These are phyloP conservation scores for Julus scanicus DNA, from an alignment of 2,888 invertebrate species.

Conservation along the genomic window DNA sequence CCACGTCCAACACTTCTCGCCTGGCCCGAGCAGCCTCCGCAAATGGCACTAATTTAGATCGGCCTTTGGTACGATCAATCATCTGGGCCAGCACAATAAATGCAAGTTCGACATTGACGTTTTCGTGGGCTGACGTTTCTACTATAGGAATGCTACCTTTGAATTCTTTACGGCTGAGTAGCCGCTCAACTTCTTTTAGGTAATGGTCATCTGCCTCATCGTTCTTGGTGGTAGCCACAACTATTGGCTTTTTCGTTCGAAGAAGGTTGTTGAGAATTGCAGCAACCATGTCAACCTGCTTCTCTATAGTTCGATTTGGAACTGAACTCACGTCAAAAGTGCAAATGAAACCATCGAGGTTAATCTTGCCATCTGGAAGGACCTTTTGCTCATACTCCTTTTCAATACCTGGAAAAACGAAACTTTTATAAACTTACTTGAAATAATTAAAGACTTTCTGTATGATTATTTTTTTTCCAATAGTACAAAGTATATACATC, in stretches of 20 bases:
- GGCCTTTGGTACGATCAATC: slow-evolving; percentile 88
- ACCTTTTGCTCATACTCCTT: slow-evolving; percentile 95
- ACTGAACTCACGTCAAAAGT: slow-evolving; percentile 96
- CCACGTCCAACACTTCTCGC: slow-evolving; percentile 88
- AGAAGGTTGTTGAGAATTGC: slow-evolving; percentile 81
- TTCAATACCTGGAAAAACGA: slow-evolving; percentile 77
- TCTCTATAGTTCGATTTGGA: slow-evolving; percentile 89
- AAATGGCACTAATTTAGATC: slow-evolving; percentile 73
- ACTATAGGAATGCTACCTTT: slow-evolving; percentile 84
- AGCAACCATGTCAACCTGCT: slow-evolving; percentile 87
- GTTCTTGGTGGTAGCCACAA: slow-evolving; percentile 94
- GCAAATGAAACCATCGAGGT: slow-evolving; percentile 94
- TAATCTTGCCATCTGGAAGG: slow-evolving; percentile 90
- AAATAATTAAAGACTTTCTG: neutral
- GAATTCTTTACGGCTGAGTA: slow-evolving; percentile 90
- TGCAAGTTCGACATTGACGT: slow-evolving; percentile 94
- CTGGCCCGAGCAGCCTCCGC: slow-evolving; percentile 86
- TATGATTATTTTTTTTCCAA: too few species aligned
- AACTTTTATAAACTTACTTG: neutral
- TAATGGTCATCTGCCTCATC: slow-evolving; percentile 91
- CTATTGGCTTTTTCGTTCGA: slow-evolving; percentile 94
- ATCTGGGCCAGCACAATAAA: slow-evolving; percentile 90
- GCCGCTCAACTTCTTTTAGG: slow-evolving; percentile 86
- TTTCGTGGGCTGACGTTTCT: slow-evolving; percentile 95
- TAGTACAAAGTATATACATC: too few species aligned